Base-by-base conservation (phyloP, 2,888 invertebrate species). In the Antheraea yamamai region DNA sequence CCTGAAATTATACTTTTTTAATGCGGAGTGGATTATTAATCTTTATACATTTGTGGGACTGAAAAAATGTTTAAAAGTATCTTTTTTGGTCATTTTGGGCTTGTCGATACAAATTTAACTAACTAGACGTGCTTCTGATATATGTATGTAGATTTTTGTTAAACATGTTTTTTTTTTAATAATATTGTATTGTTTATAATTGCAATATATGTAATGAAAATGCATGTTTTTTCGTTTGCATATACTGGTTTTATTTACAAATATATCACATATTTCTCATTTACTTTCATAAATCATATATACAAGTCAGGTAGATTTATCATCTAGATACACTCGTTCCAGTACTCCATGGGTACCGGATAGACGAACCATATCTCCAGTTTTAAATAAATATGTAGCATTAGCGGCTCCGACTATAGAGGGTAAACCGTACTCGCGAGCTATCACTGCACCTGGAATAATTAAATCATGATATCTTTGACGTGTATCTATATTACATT, bases 361-460 rank as follows among this genome's bases (percentile, higher is more conserved):
- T 12, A 96, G 85, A n/a, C 93, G 84, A 0, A 96, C 94, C 52
- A 84, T 87, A 84, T 96, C 96, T 1, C 97, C 97, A n/a, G 97
- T 96, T 81, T 94, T 93, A 84, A 97, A 97, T 14, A 95, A 81
- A 80, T 95, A 93, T 0, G 97, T 97, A 0, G 97, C 97, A 77
- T 95, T 92, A 35, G 94, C 90, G 0, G 96, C 97, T 61, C 97
- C 97, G n/a, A 98, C 97, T 52, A 98, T 95, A 85, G 97, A 98
- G 0, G 98, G 98, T 64, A 98, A 87, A 0, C 98, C 97, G 87
- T 97, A 98, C 89, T 98, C 98, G 78, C 98, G 94, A 1, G 98
- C 98, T 70, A 98, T 97, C 0, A 98, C 97, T 58, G 97, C 97
- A 73, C 98, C 97, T 97, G 83, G 14, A 81, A 83, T 39, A 73